Evolutionary conservation across 2,888 invertebrate species (phyloP).

Genomic region (Endotricha flammealis): DNA sequence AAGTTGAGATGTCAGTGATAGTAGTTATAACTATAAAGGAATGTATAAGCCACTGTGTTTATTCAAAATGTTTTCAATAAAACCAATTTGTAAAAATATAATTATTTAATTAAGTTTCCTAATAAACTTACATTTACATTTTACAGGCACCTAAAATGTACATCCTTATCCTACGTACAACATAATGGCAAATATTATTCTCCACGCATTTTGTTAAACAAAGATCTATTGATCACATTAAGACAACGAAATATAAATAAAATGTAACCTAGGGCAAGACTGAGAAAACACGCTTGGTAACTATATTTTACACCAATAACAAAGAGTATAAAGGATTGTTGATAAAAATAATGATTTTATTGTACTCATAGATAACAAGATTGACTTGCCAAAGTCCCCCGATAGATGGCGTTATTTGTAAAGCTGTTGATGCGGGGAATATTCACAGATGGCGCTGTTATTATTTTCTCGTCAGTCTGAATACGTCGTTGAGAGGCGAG

Average conservation of each 20-base stretch:
- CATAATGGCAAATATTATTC: conserved; percentile 72
- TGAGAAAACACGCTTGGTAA: conserved; percentile 50
- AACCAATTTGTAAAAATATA: conserved; percentile 19
- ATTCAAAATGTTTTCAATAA: no score
- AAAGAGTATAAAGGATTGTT: conserved; percentile 14
- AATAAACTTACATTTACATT: conserved; percentile 68
- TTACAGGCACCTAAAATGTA: conserved; percentile 73
- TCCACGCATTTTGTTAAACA: conserved; percentile 48
- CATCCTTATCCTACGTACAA: conserved; percentile 74
- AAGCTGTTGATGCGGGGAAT: conserved; percentile 6
- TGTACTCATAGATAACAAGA: conserved; percentile 47
- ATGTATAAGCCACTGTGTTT: no score
- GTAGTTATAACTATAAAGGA: no score
- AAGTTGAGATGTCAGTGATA: no score
- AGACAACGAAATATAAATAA: conserved; percentile 61
- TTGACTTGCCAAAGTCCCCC: conserved; percentile 17
- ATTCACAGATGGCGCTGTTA: conserved; percentile 31
- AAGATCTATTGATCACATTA: conserved; percentile 49
- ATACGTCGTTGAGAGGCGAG: conserved; percentile 69
- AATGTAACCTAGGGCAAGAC: conserved; percentile 60
- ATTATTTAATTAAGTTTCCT: conserved; percentile 65
- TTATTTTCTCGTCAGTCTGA: conserved; percentile 59
- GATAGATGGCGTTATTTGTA: conserved; percentile 11
- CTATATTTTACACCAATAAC: conserved; percentile 42
- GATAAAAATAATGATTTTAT: conserved; percentile 25